phyloP scores from a whole-genome alignment of 1,140 invertebrate genomes.

The Sesamia nonagrioides region DNA sequence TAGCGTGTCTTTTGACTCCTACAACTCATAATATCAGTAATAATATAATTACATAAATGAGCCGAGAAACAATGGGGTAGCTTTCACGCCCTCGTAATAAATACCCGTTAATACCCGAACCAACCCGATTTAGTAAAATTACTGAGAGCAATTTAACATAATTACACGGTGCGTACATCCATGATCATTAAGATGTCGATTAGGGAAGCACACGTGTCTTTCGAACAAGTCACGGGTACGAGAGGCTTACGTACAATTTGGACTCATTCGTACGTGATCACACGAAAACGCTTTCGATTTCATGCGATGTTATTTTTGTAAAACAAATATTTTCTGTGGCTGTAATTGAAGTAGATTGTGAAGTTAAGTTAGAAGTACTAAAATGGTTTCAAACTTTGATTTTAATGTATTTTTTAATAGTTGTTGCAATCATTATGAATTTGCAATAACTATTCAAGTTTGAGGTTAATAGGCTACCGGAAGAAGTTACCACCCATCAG shows the following conservation, averaged over 20 bases:
- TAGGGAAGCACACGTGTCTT: constrained; percentile 37
- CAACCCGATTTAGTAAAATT: constrained; percentile 13
- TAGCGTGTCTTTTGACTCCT: too few relatives aligned
- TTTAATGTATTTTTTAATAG: too few relatives aligned
- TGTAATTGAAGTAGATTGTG: not conserved
- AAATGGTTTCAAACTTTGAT: too few relatives aligned
- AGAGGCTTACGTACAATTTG: constrained; percentile 45
- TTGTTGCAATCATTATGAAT: too few relatives aligned
- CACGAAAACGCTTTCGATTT: constrained; percentile 9
- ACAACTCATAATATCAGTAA: too few relatives aligned
- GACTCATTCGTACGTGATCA: constrained; percentile 30
- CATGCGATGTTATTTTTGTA: not conserved
- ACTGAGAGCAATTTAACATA: constrained; percentile 11
- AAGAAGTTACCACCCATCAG: too few relatives aligned
- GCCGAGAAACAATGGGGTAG: not conserved
- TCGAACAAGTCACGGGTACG: constrained; percentile 41
- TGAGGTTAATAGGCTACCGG: too few relatives aligned
- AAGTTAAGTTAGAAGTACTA: not conserved
- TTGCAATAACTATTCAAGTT: too few relatives aligned
- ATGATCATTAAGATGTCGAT: constrained; percentile 50
- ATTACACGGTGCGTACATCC: constrained; percentile 33
- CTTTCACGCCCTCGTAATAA: not conserved
- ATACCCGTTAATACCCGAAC: not conserved
- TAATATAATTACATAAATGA: too few relatives aligned
- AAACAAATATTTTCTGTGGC: constrained; percentile 9